Evolutionary conservation across 2,888 invertebrate genomes (phyloP), one percentile per base, ranked within the genome.

Genomic region (Idaea straminata): DNA sequence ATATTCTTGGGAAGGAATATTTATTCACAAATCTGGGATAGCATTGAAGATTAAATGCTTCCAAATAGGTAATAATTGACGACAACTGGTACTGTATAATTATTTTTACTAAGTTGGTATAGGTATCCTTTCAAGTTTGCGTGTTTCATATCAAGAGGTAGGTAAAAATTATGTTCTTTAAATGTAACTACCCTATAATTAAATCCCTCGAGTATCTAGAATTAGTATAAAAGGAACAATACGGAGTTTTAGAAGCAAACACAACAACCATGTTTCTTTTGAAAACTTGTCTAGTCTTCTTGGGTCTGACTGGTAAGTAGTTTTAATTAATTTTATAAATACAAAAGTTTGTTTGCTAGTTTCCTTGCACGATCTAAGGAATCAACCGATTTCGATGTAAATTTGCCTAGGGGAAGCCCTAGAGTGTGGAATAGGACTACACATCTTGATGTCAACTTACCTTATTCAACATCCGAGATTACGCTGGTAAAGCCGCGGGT

Each of bases 61-160:
- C 25, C 25, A 25, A 2, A 25, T 3, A 25, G 25, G 25, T 25
- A 25, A 25, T 25, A 25, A 25, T 25, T 25, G 25, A 25, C 25
- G 25, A 25, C 25, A 25, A 25, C 25, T 25, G 25, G 25, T 25
- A 25, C 25, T 25, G 3, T 25, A 25, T 25, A 25, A 25, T 25
- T 3, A 25, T 25, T 25, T 25, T 25, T 25, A 25, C 25, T 25
- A 25, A 25, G 25, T 25, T 2, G 25, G 25, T 25, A 25, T 25
- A 25, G 25, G 25, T 25, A 25, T 3, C 25, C 3, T 25, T 25
- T 25, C 65, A 64, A 61, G 61, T 63, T 76, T 69, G 76, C 76
- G 76, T 76, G 76, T 72, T 64, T 70, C 68, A 68, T 74, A 76
- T 76, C 74, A 66, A 16, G 7, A 7, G 0, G 15, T 34, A 59